Evolutionary conservation across 2,113 vertebrate species (phyloP), one percentile per base, ranked within the genome.

Genomic region (Pollimyrus isidori): DNA sequence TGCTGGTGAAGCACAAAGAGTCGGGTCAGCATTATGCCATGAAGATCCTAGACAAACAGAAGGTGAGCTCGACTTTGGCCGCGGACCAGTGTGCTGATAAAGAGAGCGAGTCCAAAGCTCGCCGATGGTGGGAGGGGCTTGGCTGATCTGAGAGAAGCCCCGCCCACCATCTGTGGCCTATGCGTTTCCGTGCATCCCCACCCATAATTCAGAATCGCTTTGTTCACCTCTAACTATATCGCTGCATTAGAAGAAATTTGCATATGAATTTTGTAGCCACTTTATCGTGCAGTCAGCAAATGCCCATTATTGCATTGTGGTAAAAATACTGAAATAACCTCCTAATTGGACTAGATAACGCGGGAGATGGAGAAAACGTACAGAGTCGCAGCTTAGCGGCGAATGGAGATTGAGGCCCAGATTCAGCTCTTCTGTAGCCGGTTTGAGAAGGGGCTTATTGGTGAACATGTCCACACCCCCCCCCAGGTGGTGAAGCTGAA

Each of bases 21-120:
- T 92, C 95, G 0, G 97, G 97, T 50, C 96, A 95, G 93, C 97
- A 98, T 93, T 99, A 95, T 53, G 98, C 98, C 92, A 99, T 99
- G 98, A 99, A 98, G 94, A 99, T 99, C 93, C 96, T 99, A 65
- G 97, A 99, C 94, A 99, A 98, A 95, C 97, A 99, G 94, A 98
- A 99, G 97, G 98, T 97, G 90, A 88, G 90, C 11, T 19, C 7
- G 26, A n/a, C 87, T 87, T 23, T 39, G 39, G 52, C 87, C 39
- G 7, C 53, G 6, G 35, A 13, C 30, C 15, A 45, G 26, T 21
- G 26, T 39, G 30, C 52, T 5, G 6, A 19, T 11, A 39, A n/a
- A 58, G 53, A 65, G 17, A 15, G 86, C 13, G 26, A 10, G 62
- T 46, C n/a, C 21, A 10, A n/a, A 50, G 87, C 39, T 39, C 35